Evolutionary conservation across 2,797 vertebrate genomes (phyloP).

Genomic region (Urocyon cinereoargenteus): DNA sequence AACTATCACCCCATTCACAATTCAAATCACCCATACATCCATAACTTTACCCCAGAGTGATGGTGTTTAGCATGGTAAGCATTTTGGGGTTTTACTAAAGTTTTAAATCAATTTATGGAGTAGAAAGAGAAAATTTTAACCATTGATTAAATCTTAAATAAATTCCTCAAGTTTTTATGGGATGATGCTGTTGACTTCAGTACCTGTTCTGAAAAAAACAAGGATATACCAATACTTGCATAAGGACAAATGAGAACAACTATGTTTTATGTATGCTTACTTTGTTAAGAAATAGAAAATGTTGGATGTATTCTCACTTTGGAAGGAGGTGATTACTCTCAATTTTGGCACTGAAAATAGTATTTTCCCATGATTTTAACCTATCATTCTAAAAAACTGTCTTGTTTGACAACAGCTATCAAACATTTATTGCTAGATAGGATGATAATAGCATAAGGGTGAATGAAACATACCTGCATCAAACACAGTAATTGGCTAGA

Average conservation of each 20-base stretch:
- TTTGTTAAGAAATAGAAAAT: not conserved
- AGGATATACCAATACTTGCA: not conserved
- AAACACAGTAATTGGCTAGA: not conserved
- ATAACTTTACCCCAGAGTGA: not conserved
- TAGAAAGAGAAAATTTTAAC: not conserved
- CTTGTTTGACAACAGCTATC: not conserved
- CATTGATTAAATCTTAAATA: not conserved
- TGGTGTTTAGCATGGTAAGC: not conserved
- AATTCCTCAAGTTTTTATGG: not conserved
- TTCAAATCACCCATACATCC: not conserved
- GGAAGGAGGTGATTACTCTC: not conserved
- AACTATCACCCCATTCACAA: not conserved
- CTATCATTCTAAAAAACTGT: not conserved
- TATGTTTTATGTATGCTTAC: not conserved
- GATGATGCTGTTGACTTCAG: not conserved
- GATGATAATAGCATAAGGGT: not conserved
- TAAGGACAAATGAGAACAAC: not conserved
- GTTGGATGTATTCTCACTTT: not conserved
- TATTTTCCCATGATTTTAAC: not conserved
- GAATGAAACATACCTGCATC: not conserved
- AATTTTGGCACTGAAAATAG: not conserved
- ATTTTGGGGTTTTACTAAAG: not conserved
- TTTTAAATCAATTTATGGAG: constrained; percentile 36
- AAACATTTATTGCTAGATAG: constrained; percentile 31
- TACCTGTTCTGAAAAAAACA: not conserved